Base-by-base conservation (phyloP, 2,888 invertebrate species). In the Eudemis profundana region DNA sequence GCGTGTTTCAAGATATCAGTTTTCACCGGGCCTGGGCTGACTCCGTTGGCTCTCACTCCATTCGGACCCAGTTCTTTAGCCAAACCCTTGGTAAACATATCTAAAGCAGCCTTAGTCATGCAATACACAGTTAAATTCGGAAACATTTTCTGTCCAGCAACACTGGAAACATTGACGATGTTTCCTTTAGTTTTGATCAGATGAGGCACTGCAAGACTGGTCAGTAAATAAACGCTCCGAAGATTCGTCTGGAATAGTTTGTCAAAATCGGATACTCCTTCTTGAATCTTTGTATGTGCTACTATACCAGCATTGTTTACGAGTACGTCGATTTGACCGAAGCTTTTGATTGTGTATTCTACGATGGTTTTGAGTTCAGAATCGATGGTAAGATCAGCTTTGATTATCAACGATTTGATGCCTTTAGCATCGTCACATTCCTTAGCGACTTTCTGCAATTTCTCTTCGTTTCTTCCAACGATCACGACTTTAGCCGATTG, bases 131-230 rank as follows among this genome's bases (percentile, higher is more conserved):
- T 79, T 2, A 96, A 94, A 23, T 95, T 95, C 0, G 97, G 93
- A 78, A 97, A 97, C 69, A 97, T 93, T 77, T 96, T 89, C 10
- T 96, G 82, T 4, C 97, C 97, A 76, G 94, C 95, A 1, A 97
- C 96, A 81, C 97, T 97, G 7, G 97, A 97, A 0, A 98, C 95
- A 82, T 97, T 98, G 0, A 98, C 96, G 72, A 97, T 94, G 70
- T 93, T 95, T 7, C 96, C 96, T 79, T 95, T 95, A 0, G 94
- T 93, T 81, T 94, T 89, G 5, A 95, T 91, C 23, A 97, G 87
- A 85, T 96, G 93, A 1, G 97, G 97, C 0, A 95, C 94, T 51
- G 96, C 95, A 67, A 96, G 79, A 93, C 94, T 95, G 0, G 96
- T 96, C 69, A 97, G 81, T 44, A 94, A 93, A 75, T 94, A 95